Evolutionary conservation across 2,113 vertebrate genomes (phyloP).

Genomic region (Toxotes chatareus): DNA sequence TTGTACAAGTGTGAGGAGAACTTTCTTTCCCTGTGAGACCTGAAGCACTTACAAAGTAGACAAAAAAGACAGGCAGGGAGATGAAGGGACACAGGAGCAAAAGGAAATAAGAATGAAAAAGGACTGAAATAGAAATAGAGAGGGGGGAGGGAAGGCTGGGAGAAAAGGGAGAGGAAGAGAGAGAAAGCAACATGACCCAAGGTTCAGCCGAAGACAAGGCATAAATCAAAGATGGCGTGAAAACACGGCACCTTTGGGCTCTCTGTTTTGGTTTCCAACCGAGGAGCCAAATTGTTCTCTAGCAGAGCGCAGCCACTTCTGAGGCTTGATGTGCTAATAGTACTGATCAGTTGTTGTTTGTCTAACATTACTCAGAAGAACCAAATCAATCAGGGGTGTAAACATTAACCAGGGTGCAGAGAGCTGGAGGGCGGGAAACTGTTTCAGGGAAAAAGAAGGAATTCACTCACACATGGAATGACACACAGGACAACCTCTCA

Average conservation of each 20-base stretch:
- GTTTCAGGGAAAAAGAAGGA: conserved; percentile 58
- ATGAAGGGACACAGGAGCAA: conserved; percentile 5
- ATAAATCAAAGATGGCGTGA: conserved; percentile 74
- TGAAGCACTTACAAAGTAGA: conserved; percentile 24
- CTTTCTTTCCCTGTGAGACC: conserved; percentile 48
- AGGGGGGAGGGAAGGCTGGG: conserved; percentile 14
- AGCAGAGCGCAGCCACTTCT: conserved; percentile 25
- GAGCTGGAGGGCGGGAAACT: conserved; percentile 52
- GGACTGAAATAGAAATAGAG: conserved; percentile 42
- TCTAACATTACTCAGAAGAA: conserved; percentile 62
- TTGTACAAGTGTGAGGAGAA: conserved; percentile 48
- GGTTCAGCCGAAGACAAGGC: conserved; percentile 42
- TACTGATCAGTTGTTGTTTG: conserved; percentile 75
- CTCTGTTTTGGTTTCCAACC: conserved; percentile 54
- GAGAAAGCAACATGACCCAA: conserved; percentile 24
- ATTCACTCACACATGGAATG: conserved; percentile 32
- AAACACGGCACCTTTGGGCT: conserved; percentile 55
- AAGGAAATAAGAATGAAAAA: conserved; percentile 42
- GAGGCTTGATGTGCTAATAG: conserved; percentile 61
- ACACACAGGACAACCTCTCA: conserved; percentile 40
- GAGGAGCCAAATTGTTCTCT: conserved; percentile 60
- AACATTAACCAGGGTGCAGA: conserved; percentile 70
- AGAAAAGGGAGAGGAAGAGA: conserved; percentile 14
- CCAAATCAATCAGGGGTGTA: conserved; percentile 68
- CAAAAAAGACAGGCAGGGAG: neutral